These are phyloP conservation scores for Drosophila sproati DNA, from an alignment of 1,140 invertebrate species.

Conservation along the genomic window DNA sequence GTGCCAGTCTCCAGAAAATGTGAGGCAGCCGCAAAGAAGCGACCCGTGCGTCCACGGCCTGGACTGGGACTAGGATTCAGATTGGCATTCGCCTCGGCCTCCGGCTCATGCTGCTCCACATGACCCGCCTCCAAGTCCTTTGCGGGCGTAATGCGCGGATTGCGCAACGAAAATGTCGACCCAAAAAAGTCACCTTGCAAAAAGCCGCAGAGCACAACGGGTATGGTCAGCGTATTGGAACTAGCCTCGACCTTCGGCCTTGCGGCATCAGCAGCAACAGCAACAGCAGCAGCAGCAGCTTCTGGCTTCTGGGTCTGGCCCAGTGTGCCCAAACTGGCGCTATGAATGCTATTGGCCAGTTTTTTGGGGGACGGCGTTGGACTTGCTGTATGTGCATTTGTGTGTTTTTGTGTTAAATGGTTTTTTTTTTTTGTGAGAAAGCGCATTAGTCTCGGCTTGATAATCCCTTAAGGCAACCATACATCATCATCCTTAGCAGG, in stretches of 20 bases:
- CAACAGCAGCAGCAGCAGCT: not conserved
- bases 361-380: constrained; percentile 17
- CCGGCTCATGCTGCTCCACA: constrained; percentile 10
- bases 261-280: not conserved
- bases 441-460: constrained; percentile 39
- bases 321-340: constrained; percentile 57
- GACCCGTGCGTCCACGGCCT: constrained; percentile 58
- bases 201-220: constrained; percentile 78
- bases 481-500: not conserved
- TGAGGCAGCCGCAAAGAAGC: constrained; percentile 69
- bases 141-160: constrained; percentile 52
- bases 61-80: constrained; percentile 33
- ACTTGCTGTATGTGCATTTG: constrained; percentile 17
- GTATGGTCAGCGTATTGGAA: constrained; percentile 67
- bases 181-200: constrained; percentile 79
- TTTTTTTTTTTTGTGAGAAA: constrained; percentile 34
- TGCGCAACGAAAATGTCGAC: constrained; percentile 68
- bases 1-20: constrained; percentile 72
- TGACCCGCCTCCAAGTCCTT: constrained; percentile 58
- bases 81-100: constrained; percentile 1
- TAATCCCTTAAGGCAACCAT: constrained; percentile 15
- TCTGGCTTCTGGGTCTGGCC: constrained; percentile 32
- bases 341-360: constrained; percentile 54
- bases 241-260: constrained; percentile 28
- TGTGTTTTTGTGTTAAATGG: constrained; percentile 7